Conservation (phyloP, 1,140 invertebrate species). For the Berghia stephanieae region DNA sequence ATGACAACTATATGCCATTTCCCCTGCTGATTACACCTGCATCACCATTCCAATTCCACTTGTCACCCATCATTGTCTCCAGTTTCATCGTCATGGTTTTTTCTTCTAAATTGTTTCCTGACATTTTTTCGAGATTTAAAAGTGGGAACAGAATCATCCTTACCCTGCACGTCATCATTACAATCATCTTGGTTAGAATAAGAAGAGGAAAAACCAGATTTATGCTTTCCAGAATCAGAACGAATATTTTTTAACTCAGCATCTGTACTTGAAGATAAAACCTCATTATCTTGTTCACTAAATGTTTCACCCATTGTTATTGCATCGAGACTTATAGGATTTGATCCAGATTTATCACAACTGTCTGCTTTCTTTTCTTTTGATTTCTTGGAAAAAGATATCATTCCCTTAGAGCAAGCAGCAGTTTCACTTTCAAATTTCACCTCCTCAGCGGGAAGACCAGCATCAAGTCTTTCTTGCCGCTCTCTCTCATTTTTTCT, state of each 20-base stretch:
- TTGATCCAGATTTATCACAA: neutral
- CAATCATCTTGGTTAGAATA: neutral
- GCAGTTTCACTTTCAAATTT: conserved; percentile 11
- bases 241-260: too few relatives aligned
- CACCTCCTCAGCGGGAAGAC: conserved; percentile 25
- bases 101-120: neutral
- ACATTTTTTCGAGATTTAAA: conserved; percentile 18
- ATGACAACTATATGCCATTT: too few relatives aligned
- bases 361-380: neutral
- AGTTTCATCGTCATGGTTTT: neutral
- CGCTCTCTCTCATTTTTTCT: conserved; percentile 40
- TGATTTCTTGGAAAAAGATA: conserved; percentile 39
- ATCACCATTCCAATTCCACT: too few relatives aligned
- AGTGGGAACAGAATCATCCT: neutral
- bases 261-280: too few relatives aligned
- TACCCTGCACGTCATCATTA: neutral
- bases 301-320: neutral
- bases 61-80: too few relatives aligned
- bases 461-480: conserved; percentile 26
- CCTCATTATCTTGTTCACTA: too few relatives aligned
- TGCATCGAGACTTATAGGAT: neutral
- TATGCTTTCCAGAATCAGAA: too few relatives aligned
- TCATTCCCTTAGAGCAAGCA: conserved; percentile 42
- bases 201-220: too few relatives aligned
- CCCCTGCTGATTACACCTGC: too few relatives aligned